These are phyloP conservation scores for Psittacula cyanocephala DNA, from an alignment of 2,113 vertebrate genomes.

Conservation along the genomic window DNA sequence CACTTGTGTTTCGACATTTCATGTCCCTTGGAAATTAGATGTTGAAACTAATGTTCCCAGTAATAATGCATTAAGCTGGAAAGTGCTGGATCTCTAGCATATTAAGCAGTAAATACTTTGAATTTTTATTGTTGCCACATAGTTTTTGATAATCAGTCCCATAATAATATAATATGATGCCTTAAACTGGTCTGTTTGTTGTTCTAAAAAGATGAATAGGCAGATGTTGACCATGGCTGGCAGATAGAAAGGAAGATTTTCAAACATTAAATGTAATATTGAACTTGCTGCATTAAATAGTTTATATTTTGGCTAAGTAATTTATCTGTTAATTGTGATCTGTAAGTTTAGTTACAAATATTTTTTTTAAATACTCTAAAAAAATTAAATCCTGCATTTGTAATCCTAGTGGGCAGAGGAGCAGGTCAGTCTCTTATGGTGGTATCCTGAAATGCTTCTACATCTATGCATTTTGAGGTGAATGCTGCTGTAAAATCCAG, in stretches of 20 bases:
- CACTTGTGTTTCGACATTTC: not conserved
- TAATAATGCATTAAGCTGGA: slow-evolving; percentile 12
- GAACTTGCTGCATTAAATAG: not conserved
- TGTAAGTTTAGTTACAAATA: not conserved
- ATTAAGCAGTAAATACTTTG: slow-evolving; percentile 24
- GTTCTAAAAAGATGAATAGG: slow-evolving; percentile 8
- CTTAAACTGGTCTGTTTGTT: not conserved
- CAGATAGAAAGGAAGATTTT: not conserved
- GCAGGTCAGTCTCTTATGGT: not conserved
- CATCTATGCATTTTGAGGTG: not conserved
- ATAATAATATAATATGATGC: not conserved
- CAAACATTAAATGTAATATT: not conserved
- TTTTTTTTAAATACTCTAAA: not conserved
- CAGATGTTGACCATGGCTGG: slow-evolving; percentile 4
- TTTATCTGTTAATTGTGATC: not conserved
- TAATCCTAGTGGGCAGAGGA: not conserved
- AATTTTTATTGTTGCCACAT: slow-evolving; percentile 23
- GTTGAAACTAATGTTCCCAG: not conserved
- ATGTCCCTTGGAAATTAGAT: not conserved
- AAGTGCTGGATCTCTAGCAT: not conserved
- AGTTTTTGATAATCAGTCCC: slow-evolving; percentile 2
- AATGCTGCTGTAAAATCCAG: not conserved
- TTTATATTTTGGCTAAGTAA: not conserved
- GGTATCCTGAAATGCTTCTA: not conserved
- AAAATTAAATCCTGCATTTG: not conserved